Conservation (phyloP, 2,888 invertebrate species). For the Drosophila macrospina region DNA sequence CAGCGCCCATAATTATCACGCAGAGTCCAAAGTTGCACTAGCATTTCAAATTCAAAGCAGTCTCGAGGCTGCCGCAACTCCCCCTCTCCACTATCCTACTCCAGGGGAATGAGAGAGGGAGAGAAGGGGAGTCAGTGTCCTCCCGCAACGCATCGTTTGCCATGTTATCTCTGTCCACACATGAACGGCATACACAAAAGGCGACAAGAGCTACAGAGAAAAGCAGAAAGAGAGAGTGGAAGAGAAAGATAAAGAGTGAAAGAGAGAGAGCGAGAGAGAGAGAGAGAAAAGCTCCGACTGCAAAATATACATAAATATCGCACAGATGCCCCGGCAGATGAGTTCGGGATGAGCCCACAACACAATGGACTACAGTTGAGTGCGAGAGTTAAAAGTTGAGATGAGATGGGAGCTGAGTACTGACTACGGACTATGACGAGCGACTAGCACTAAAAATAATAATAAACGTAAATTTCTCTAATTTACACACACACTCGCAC, state of each 20-base stretch:
- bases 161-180: conserved; percentile 74
- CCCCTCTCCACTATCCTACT: neutral
- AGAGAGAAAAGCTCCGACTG: conserved; percentile 25
- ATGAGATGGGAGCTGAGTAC: conserved; percentile 1
- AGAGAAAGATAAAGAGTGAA: neutral
- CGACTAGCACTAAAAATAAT: conserved; percentile 77
- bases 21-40: conserved; percentile 69
- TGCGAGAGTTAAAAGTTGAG: neutral
- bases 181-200: conserved; percentile 67
- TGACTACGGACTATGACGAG: conserved; percentile 68
- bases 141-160: conserved; percentile 37
- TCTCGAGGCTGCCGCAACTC: conserved; percentile 6
- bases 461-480: conserved; percentile 81
- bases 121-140: conserved; percentile 9
- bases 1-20: conserved; percentile 76
- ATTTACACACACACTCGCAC: conserved; percentile 52
- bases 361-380: conserved; percentile 64
- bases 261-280: neutral
- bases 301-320: conserved; percentile 73
- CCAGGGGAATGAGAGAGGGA: no score
- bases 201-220: conserved; percentile 10
- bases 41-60: conserved; percentile 73
- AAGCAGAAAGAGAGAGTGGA: neutral
- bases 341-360: conserved; percentile 43
- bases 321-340: conserved; percentile 65